These are phyloP conservation scores for Neodon shergylaensis DNA, from an alignment of 2,113 vertebrate species.

Conservation along the genomic window DNA sequence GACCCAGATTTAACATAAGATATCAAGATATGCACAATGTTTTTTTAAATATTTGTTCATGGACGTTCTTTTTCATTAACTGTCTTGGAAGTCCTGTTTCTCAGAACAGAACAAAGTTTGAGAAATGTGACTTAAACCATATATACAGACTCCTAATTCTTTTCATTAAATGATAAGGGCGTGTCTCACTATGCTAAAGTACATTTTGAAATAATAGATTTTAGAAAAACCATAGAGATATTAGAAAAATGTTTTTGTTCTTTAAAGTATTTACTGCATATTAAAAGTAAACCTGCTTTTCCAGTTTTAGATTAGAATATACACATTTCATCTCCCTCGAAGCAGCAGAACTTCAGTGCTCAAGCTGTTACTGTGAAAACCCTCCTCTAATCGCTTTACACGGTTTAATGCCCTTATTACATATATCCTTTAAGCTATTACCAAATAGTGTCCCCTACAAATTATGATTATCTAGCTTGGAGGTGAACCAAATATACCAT, in stretches of 20 bases:
- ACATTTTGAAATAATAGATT: constrained; percentile 55
- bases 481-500: constrained; percentile 34
- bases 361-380: constrained; percentile 2
- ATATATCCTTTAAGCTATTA: constrained; percentile 61
- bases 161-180: constrained; percentile 71
- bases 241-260: constrained; percentile 31
- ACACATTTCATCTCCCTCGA: constrained; percentile 50
- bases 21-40: not conserved
- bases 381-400: constrained; percentile 61
- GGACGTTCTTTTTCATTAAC: constrained; percentile 7
- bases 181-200: constrained; percentile 39
- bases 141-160: constrained; percentile 49
- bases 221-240: constrained; percentile 47
- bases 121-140: constrained; percentile 47
- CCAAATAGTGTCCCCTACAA: constrained; percentile 53
- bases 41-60: constrained; percentile 57
- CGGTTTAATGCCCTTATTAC: constrained; percentile 59
- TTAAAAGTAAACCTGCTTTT: constrained; percentile 46
- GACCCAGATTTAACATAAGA: not conserved
- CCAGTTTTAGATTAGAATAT: constrained; percentile 51
- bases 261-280: constrained; percentile 54
- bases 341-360: constrained; percentile 43
- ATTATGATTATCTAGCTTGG: constrained; percentile 56
- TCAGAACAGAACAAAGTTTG: constrained; percentile 18
- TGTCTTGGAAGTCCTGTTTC: not conserved